These are phyloP conservation scores for Heteronetta atricapilla DNA, from an alignment of 2,113 vertebrate species.

Conservation along the genomic window DNA sequence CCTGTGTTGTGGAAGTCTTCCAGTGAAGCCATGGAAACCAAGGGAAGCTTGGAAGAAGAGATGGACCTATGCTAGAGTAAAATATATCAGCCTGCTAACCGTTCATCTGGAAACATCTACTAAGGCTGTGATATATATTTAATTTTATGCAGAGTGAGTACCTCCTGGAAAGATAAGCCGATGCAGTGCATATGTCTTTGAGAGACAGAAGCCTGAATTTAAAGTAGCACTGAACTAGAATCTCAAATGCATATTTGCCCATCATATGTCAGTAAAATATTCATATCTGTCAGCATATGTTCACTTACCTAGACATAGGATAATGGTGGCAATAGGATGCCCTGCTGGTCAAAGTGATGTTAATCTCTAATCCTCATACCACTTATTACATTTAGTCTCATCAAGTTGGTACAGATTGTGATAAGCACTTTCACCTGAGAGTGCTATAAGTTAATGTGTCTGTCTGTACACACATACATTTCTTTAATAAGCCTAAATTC, in stretches of 20 bases:
- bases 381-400: background rate
- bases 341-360: background rate
- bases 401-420: background rate
- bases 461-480: background rate
- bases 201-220: slow-evolving; percentile 36
- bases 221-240: slow-evolving; percentile 12
- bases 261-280: slow-evolving; percentile 8
- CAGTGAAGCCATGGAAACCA: background rate
- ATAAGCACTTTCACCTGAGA: background rate
- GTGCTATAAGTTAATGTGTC: background rate
- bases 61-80: background rate
- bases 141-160: slow-evolving; percentile 53
- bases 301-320: background rate
- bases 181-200: slow-evolving; percentile 49
- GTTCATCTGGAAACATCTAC: slow-evolving; percentile 13
- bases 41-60: background rate
- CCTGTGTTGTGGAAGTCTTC: background rate
- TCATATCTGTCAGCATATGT: background rate
- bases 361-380: background rate
- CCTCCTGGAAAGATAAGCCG: slow-evolving; percentile 46
- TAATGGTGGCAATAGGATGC: background rate
- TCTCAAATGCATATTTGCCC: background rate
- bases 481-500: background rate
- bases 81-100: background rate
- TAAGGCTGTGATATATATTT: slow-evolving; percentile 15